phyloP scores from a whole-genome alignment of 2,113 vertebrate genomes.

The Enhydra lutris region DNA sequence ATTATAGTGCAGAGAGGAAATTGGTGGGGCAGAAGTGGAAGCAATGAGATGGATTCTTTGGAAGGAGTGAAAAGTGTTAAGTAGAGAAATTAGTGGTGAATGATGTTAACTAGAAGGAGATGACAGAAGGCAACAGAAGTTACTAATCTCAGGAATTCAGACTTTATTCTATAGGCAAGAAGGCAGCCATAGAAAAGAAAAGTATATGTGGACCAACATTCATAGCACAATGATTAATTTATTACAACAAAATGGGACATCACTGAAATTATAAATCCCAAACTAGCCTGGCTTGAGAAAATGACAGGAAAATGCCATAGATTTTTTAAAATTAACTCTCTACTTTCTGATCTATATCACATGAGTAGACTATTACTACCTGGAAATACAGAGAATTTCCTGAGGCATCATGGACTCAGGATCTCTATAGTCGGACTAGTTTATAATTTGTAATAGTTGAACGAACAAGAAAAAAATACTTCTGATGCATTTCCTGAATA shows the following conservation, averaged over 20 bases:
- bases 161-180: neutral
- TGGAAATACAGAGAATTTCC: neutral
- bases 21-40: neutral
- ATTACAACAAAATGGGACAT: neutral
- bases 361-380: neutral
- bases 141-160: neutral
- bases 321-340: neutral
- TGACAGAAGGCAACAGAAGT: neutral
- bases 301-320: neutral
- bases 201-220: neutral
- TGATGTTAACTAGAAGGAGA: neutral
- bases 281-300: neutral
- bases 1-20: neutral
- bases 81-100: neutral
- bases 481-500: constrained; percentile 32
- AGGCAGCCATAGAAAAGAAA: neutral
- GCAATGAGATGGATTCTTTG: neutral
- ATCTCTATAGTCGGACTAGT: neutral
- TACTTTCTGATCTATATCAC: neutral
- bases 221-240: neutral
- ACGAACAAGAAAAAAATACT: neutral
- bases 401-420: neutral
- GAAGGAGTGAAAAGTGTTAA: neutral
- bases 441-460: neutral
- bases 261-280: neutral